phyloP scores from a whole-genome alignment of 2,797 vertebrate species.

The Microchirus variegatus region DNA sequence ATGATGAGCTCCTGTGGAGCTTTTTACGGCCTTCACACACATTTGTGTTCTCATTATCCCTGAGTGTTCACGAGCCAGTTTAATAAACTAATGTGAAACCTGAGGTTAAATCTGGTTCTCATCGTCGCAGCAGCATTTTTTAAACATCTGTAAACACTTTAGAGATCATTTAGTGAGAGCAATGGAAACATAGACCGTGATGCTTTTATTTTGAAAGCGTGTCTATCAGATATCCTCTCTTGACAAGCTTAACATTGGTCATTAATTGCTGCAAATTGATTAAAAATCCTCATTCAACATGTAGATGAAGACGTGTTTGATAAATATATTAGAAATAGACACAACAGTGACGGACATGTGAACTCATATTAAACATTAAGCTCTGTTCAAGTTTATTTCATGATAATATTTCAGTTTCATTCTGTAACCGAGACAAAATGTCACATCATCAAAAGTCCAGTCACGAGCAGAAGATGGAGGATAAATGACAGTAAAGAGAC shows the following conservation, averaged over 20 bases:
- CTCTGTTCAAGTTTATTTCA: not conserved
- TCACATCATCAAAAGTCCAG: slow-evolving; percentile 61
- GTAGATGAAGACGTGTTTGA: not conserved
- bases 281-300: not conserved
- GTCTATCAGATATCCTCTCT: not conserved
- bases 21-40: too few species aligned
- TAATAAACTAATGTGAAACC: too few species aligned
- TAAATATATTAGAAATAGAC: not conserved
- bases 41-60: too few species aligned
- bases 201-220: too few species aligned
- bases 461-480: slow-evolving; percentile 59
- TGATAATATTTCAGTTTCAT: slow-evolving; percentile 8
- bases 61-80: too few species aligned
- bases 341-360: fast-evolving
- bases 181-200: too few species aligned
- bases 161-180: too few species aligned
- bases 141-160: too few species aligned
- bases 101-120: too few species aligned
- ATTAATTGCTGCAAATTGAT: not conserved
- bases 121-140: too few species aligned
- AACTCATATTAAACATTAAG: not conserved
- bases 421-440: slow-evolving; percentile 37
- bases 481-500: slow-evolving; percentile 34
- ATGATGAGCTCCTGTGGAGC: too few species aligned
- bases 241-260: not conserved